These are phyloP conservation scores for Zaprionus capensis DNA, from an alignment of 1,140 invertebrate genomes.

Conservation along the genomic window DNA sequence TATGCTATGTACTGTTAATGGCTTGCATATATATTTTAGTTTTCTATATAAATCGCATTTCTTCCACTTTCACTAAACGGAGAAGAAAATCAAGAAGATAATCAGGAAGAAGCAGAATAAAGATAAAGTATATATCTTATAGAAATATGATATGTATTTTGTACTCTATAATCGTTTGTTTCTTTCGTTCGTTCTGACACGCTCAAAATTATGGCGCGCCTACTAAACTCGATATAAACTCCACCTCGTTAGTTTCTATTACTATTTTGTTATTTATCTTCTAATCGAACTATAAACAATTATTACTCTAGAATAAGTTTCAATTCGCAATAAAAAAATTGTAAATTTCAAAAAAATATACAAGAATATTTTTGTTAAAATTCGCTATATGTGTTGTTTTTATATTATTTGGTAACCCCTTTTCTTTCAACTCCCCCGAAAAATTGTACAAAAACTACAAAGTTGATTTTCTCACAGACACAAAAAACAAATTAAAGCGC, in stretches of 20 bases:
- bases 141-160: constrained; percentile 2
- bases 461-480: constrained; percentile 31
- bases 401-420: constrained; percentile 7
- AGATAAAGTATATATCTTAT: background rate
- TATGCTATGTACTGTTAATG: constrained; percentile 27
- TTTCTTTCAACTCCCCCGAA: constrained; percentile 11
- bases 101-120: constrained; percentile 33
- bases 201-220: constrained; percentile 36
- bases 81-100: background rate
- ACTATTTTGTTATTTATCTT: constrained; percentile 68
- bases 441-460: constrained; percentile 13
- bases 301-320: constrained; percentile 54
- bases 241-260: constrained; percentile 27
- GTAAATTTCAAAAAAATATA: constrained; percentile 31
- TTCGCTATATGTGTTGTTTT: constrained; percentile 35
- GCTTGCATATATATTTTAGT: constrained; percentile 57
- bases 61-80: constrained; percentile 63
- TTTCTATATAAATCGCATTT: constrained; percentile 79
- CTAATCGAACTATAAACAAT: constrained; percentile 9
- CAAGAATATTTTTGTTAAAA: constrained; percentile 50
- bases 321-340: constrained; percentile 62
- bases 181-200: constrained; percentile 28
- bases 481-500: constrained; percentile 64
- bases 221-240: constrained; percentile 28
- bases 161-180: background rate